Percentiles rank a stretch among this genome's conserved stretches.
These are phyloP conservation scores for Echinarachnius parma DNA, from an alignment of 53 echinoderm and acorn worm species.

Conservation along the genomic window DNA sequence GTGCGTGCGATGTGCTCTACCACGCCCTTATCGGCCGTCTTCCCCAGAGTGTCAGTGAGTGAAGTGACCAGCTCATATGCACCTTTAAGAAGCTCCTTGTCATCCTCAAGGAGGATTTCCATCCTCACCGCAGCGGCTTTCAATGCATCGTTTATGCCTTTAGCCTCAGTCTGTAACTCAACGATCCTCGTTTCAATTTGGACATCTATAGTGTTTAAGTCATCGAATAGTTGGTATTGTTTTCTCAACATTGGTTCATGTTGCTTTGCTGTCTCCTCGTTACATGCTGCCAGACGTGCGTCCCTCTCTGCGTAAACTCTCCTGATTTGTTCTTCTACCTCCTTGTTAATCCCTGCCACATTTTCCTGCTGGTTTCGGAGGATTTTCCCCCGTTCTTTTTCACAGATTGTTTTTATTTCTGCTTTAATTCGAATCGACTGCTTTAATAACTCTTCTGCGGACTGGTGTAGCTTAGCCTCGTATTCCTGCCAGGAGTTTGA, in stretches of 20 bases:
- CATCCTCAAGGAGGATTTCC: background rate
- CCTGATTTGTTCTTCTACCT: too few relatives aligned
- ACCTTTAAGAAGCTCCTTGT: background rate
- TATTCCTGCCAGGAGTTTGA: too few relatives aligned
- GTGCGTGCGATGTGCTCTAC: background rate
- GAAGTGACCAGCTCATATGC: background rate
- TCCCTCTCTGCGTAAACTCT: slow-evolving; percentile 7
- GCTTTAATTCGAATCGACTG: too few relatives aligned
- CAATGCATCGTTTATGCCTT: background rate
- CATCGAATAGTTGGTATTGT: background rate
- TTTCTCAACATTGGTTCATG: background rate
- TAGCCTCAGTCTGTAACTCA: background rate
- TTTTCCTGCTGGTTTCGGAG: too few relatives aligned
- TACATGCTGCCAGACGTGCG: background rate
- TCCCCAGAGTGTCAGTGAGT: background rate
- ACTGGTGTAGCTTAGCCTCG: too few relatives aligned
- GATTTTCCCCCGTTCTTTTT: too few relatives aligned
- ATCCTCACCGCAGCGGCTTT: background rate
- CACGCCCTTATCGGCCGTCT: background rate
- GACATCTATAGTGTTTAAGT: background rate
- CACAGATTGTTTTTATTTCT: too few relatives aligned
- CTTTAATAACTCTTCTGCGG: too few relatives aligned
- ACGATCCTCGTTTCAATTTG: background rate
- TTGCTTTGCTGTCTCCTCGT: background rate
- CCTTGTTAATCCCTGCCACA: too few relatives aligned